phyloP scores from a whole-genome alignment of 2,888 invertebrate genomes.

The Lordiphosa andalusiaca region DNA sequence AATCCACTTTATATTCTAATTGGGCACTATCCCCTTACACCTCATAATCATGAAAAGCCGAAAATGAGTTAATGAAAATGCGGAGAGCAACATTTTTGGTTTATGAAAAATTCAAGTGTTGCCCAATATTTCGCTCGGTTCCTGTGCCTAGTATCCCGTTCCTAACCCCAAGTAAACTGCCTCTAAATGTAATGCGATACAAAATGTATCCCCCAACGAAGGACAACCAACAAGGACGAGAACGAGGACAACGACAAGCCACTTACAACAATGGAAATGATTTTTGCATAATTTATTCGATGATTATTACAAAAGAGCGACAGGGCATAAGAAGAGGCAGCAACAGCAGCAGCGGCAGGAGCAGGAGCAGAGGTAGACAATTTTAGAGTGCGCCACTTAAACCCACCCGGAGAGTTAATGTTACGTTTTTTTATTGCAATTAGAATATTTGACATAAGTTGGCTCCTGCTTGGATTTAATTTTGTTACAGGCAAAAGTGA shows the following conservation, averaged over 20 bases:
- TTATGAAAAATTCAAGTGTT: constrained; percentile 77
- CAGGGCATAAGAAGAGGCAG: constrained; percentile 5
- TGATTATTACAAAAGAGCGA: constrained; percentile 76
- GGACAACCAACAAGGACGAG: constrained; percentile 25
- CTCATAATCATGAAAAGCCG: constrained; percentile 13
- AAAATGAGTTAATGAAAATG: constrained; percentile 28
- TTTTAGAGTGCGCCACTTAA: constrained; percentile 38
- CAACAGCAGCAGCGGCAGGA: too few species aligned
- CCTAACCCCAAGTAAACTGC: constrained; percentile 26
- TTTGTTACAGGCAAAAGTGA: constrained; percentile 63
- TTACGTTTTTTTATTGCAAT: constrained; percentile 70
- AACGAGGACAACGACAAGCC: constrained; percentile 51
- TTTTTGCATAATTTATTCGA: constrained; percentile 81
- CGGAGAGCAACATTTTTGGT: constrained; percentile 44
- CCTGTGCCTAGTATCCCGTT: background rate
- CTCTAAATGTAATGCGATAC: constrained; percentile 64
- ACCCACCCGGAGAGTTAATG: constrained; percentile 42
- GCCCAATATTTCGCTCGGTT: constrained; percentile 48
- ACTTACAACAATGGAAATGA: constrained; percentile 74
- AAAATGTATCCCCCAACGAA: constrained; percentile 21
- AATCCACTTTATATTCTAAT: background rate
- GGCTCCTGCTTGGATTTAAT: constrained; percentile 59
- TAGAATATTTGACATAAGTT: constrained; percentile 62
- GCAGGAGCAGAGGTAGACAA: constrained; percentile 16
- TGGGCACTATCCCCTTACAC: background rate